Evolutionary conservation across 2,113 vertebrate species (phyloP).

Genomic region (Albula glossodonta): DNA sequence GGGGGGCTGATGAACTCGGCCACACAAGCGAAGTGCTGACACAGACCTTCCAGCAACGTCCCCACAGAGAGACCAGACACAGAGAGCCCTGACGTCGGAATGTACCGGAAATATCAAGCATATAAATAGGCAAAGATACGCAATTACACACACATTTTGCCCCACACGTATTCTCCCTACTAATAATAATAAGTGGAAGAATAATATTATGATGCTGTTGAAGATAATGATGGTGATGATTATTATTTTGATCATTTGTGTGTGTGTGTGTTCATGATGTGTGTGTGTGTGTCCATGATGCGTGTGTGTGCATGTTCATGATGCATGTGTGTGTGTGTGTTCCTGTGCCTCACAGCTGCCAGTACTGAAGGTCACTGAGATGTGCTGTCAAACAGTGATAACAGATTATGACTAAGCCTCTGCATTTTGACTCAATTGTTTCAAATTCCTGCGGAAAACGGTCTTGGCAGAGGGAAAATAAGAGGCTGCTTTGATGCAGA

Average conservation of each 20-base stretch:
- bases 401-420: background rate
- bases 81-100: background rate
- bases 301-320: no score
- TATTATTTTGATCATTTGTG: background rate
- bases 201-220: no score
- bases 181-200: no score
- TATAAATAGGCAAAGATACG: background rate
- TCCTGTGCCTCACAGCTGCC: background rate
- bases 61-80: conserved; percentile 12
- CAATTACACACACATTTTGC: background rate
- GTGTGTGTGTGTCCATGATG: no score
- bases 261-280: background rate
- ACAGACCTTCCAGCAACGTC: conserved; percentile 6
- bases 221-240: no score
- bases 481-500: background rate
- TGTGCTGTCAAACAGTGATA: background rate
- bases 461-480: background rate
- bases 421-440: background rate
- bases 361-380: background rate
- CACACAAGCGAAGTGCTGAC: conserved; percentile 13
- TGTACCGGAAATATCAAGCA: background rate
- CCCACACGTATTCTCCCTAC: no score
- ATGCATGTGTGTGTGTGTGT: no score
- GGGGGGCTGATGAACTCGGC: conserved; percentile 2
- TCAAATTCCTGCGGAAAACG: background rate